These are phyloP conservation scores for Vombatus ursinus DNA, from an alignment of 2,113 vertebrate genomes.

Conservation along the genomic window DNA sequence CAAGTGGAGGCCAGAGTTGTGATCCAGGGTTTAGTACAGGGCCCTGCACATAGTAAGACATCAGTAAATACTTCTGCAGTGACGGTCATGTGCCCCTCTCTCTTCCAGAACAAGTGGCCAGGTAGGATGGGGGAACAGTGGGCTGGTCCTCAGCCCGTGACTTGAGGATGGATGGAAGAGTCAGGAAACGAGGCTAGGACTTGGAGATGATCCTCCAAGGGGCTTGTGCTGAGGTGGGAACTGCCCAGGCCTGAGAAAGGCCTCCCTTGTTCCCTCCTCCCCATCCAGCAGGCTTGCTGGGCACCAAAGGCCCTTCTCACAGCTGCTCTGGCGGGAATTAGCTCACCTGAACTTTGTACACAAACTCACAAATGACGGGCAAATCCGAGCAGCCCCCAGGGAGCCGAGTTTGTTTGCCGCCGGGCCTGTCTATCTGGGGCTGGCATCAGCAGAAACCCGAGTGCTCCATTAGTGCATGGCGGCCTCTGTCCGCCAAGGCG, in stretches of 20 bases:
- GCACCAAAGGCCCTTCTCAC: constrained; percentile 60
- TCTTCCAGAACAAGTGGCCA: no score
- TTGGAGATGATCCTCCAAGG: background rate
- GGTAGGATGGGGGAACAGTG: no score
- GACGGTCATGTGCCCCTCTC: background rate
- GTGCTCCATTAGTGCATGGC: constrained; percentile 79
- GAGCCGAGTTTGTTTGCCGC: constrained; percentile 76
- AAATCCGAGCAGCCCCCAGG: constrained; percentile 74
- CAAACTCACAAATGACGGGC: constrained; percentile 82
- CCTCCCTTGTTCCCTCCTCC: no score
- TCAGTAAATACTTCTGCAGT: background rate
- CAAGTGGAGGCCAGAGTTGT: background rate
- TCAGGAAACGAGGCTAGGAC: no score
- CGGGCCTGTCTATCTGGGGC: constrained; percentile 78
- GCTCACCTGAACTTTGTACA: constrained; percentile 77
- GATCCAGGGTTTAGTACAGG: background rate
- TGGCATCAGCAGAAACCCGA: constrained; percentile 88
- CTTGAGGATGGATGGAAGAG: no score
- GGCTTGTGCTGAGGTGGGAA: background rate
- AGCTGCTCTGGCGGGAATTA: constrained; percentile 74
- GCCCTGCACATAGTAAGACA: background rate
- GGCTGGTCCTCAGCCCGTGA: no score
- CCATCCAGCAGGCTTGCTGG: background rate
- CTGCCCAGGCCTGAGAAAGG: constrained; percentile 48
- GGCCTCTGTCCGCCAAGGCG: constrained; percentile 75